These are phyloP conservation scores for Athalia circularis DNA, from an alignment of 2,888 invertebrate species.

Conservation along the genomic window DNA sequence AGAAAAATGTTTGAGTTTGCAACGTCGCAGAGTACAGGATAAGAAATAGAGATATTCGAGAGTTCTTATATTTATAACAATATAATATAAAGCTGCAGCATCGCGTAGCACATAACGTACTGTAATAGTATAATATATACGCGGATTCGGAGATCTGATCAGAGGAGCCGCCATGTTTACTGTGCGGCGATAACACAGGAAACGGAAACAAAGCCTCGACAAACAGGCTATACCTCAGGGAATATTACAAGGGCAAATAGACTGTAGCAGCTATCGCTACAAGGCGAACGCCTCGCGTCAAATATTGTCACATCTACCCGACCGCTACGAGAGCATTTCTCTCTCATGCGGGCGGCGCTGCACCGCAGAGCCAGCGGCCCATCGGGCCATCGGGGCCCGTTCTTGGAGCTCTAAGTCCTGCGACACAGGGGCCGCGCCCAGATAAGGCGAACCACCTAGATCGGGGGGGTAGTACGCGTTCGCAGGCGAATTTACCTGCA, in stretches of 20 bases:
- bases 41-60: no score
- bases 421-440: slow-evolving; percentile 45
- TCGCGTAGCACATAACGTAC: not conserved
- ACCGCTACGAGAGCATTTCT: slow-evolving; percentile 42
- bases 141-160: slow-evolving; percentile 46
- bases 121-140: slow-evolving; percentile 13
- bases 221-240: slow-evolving; percentile 66
- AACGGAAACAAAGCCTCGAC: slow-evolving; percentile 72
- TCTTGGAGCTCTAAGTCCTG: slow-evolving; percentile 10
- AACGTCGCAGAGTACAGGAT: no score
- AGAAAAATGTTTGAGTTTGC: no score
- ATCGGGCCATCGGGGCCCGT: not conserved
- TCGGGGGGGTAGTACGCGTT: slow-evolving; percentile 46
- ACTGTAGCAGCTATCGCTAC: slow-evolving; percentile 50
- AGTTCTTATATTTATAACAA: no score
- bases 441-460: slow-evolving; percentile 59
- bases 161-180: slow-evolving; percentile 70
- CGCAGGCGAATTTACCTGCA: slow-evolving; percentile 61
- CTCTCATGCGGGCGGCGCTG: not conserved
- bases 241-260: slow-evolving; percentile 70
- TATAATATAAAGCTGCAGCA: no score
- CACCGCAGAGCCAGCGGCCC: not conserved
- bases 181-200: slow-evolving; percentile 65
- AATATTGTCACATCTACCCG: slow-evolving; percentile 64
- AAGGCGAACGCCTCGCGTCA: slow-evolving; percentile 57